Percentiles rank a stretch among this genome's conserved stretches.
Conservation (phyloP, 2,797 vertebrate species). For the Alfaro cultratus region DNA sequence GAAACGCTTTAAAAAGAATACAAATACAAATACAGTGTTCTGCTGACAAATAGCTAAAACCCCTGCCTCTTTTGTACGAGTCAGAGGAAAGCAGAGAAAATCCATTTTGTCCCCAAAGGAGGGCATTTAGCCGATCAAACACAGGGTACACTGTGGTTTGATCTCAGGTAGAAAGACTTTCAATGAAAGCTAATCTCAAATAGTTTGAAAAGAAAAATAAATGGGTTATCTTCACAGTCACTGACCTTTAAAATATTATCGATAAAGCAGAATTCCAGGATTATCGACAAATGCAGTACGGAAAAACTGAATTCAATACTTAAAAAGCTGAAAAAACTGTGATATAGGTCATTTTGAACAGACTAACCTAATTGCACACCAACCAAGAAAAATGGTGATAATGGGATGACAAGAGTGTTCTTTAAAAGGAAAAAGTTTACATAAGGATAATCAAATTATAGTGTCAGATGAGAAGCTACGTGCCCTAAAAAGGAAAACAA, state of each 20-base stretch:
- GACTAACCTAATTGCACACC: neutral
- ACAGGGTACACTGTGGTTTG: constrained; percentile 19
- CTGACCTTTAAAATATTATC: neutral
- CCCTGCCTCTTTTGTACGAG: constrained; percentile 6
- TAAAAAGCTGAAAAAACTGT: neutral
- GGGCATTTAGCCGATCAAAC: constrained; percentile 19
- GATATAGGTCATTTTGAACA: neutral
- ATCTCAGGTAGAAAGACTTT: neutral
- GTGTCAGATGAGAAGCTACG: neutral
- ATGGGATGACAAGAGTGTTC: neutral
- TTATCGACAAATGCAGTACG: neutral
- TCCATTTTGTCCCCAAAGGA: constrained; percentile 1
- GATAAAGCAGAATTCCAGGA: neutral
- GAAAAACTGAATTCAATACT: neutral
- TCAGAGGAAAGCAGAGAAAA: constrained; percentile 11
- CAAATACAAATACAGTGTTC: neutral
- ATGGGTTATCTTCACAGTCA: neutral
- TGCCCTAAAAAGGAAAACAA: neutral
- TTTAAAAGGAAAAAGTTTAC: neutral
- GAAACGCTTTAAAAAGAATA: constrained; percentile 3
- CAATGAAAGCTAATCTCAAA: neutral
- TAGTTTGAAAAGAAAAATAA: neutral
- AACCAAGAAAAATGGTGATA: neutral
- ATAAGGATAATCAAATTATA: neutral
- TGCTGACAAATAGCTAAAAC: constrained; percentile 13